phyloP scores from a whole-genome alignment of 2,113 vertebrate species.

The Nipponia nippon region DNA sequence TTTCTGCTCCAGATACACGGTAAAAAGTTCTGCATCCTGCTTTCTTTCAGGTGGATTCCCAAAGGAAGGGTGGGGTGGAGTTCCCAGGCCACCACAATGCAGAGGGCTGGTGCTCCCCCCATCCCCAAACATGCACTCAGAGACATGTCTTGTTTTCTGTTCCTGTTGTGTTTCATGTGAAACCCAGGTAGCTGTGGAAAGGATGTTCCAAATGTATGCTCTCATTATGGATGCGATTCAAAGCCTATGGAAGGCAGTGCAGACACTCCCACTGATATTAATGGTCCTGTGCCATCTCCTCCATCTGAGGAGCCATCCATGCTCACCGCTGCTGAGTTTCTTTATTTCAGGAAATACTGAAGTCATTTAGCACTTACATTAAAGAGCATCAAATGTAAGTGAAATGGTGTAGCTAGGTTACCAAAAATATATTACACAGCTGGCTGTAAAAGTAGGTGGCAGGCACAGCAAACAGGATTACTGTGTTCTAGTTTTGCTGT shows the following conservation, averaged over 20 bases:
- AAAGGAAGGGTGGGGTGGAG: background rate
- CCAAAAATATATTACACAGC: background rate
- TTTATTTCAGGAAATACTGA: background rate
- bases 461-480: background rate
- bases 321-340: background rate
- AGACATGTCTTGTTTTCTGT: background rate
- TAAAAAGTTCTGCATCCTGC: background rate
- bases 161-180: background rate
- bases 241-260: background rate
- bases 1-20: background rate
- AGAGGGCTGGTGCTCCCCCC: background rate
- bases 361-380: background rate
- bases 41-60: background rate
- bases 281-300: background rate
- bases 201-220: background rate
- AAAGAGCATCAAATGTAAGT: background rate
- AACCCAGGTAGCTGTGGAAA: background rate
- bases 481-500: background rate
- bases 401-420: background rate
- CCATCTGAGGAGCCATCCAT: background rate
- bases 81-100: background rate
- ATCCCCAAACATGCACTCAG: background rate
- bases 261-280: background rate
- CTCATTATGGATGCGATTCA: rapidly evolving
- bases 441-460: background rate